Evolutionary conservation across 2,797 vertebrate species (phyloP), one percentile per base, ranked within the genome.

Genomic region (Numenius phaeopus): DNA sequence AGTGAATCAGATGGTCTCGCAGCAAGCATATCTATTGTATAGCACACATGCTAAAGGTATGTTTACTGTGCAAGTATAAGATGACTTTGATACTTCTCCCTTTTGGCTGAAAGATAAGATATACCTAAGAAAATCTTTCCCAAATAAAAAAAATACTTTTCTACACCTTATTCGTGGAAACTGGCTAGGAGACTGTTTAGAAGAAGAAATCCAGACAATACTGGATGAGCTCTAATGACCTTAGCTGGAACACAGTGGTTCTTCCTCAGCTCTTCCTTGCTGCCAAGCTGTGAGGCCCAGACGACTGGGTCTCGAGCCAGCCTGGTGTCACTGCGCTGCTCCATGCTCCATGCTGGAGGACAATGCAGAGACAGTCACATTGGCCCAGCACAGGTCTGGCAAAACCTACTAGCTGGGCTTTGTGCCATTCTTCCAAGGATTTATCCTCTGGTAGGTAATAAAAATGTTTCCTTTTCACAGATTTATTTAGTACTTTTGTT

Each of bases 21-120:
- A 69, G 58, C 34, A 19, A 71, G 64, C 8, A 72, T 50, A 67
- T 67, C 47, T 67, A 49, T 12, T 54, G 24, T 11, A n/a, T 2
- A 64, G 7, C 5, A 67, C 14, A 18, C 0, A 0, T 40, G 54
- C 32, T 69, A 80, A 83, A 37, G 16, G 19, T 69, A 14, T 22
- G 6, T 69, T 79, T 69, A 34, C 4, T 55, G 21, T 50, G 20
- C 11, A 72, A 58, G 10, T 46, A n/a, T 21, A 76, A 58, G 13
- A 72, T 50, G 1, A 72, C 29, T 66, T 90, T 79, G 32, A 67
- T 62, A 32, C 5, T 67, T 64, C 5, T 9, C 3, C 6, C 61
- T 75, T 83, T 52, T 40, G 14, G 9, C 9, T 66, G 34, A 55
- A 89, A 62, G 3, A 21, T 49, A 58, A 19, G 7, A 17, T 34